phyloP scores from a whole-genome alignment of 2,888 invertebrate species.

The Catocala fraxini region DNA sequence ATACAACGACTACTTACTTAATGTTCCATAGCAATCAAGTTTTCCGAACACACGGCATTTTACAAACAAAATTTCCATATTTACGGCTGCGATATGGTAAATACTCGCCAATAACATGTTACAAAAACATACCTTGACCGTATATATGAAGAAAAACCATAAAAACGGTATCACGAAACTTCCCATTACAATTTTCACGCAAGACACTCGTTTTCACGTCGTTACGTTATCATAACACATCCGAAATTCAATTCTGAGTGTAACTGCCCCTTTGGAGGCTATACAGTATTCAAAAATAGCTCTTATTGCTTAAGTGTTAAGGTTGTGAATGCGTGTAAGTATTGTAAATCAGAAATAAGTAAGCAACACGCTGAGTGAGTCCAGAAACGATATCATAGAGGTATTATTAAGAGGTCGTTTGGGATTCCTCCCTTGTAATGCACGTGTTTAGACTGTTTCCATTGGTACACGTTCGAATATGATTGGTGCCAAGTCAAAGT shows the following conservation, averaged over 20 bases:
- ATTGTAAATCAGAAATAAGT: constrained; percentile 63
- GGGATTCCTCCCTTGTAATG: constrained; percentile 80
- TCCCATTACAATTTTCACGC: constrained; percentile 58
- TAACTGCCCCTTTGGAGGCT: constrained; percentile 34
- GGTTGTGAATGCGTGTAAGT: constrained; percentile 44
- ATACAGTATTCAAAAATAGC: constrained; percentile 26
- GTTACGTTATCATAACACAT: constrained; percentile 63
- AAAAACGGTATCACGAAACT: constrained; percentile 31
- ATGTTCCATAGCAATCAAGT: not conserved
- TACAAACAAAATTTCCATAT: constrained; percentile 10
- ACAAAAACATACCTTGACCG: constrained; percentile 11
- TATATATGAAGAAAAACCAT: constrained; percentile 13
- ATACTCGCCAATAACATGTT: not conserved
- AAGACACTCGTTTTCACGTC: constrained; percentile 68
- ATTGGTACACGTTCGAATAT: constrained; percentile 26
- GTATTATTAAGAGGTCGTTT: constrained; percentile 84
- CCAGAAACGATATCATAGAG: constrained; percentile 75
- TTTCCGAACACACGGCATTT: not conserved
- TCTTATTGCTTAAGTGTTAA: constrained; percentile 34
- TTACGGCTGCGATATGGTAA: constrained; percentile 9
- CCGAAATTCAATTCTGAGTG: constrained; percentile 73
- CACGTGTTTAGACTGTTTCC: constrained; percentile 59
- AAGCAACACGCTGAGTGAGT: constrained; percentile 69
- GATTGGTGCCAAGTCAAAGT: not conserved
- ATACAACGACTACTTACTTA: not conserved